Evolutionary conservation across 2,797 vertebrate species (phyloP).

Genomic region (Acropternis orthonyx): DNA sequence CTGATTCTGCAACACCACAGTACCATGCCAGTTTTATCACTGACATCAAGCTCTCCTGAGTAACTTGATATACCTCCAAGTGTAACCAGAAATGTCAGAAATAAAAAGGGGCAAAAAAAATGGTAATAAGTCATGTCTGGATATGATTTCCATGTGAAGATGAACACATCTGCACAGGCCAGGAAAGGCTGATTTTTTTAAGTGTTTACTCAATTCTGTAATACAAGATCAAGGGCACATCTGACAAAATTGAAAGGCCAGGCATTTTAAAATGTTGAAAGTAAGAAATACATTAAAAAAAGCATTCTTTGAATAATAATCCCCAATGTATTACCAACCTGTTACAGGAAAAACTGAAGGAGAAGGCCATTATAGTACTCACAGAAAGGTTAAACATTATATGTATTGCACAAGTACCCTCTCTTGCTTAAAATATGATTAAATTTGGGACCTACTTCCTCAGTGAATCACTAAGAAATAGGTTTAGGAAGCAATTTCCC

Average conservation of each 20-base stretch:
- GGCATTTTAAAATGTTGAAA: not conserved
- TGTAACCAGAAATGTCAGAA: not conserved
- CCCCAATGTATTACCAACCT: accelerated
- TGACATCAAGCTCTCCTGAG: not conserved
- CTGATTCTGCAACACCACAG: not conserved
- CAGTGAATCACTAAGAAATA: not conserved
- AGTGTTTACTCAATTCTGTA: not conserved
- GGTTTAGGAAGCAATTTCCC: not conserved
- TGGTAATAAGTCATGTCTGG: not conserved
- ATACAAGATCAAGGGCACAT: not conserved
- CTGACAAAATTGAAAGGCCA: not conserved
- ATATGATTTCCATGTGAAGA: not conserved
- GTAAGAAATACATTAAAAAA: not conserved
- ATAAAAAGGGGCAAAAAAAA: not conserved
- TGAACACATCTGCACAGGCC: not conserved
- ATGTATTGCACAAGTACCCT: not conserved
- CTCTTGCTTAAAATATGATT: not conserved
- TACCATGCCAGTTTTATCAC: not conserved
- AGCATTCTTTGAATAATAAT: not conserved
- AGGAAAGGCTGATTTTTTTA: not conserved
- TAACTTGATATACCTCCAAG: not conserved
- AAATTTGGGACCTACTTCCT: not conserved
- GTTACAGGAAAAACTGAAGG: not conserved
- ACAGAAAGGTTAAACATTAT: not conserved
- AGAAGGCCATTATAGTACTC: not conserved